Percentiles rank a stretch among this genome's conserved stretches.
phyloP scores from a whole-genome alignment of 2,888 invertebrate species.

The Melanostoma mellinum region DNA sequence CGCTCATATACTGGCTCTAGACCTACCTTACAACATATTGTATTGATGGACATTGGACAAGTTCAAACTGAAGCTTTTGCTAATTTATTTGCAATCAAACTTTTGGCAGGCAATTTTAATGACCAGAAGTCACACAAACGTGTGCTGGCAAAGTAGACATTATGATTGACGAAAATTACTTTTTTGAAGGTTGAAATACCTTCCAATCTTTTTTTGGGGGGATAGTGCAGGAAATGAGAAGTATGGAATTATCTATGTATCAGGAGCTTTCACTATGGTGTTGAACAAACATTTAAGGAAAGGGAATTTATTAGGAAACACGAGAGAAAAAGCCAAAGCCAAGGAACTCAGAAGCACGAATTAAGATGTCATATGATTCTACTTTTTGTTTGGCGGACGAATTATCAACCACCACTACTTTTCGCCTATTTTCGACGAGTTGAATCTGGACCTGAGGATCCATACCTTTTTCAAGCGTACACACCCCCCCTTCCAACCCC shows the following conservation, averaged over 20 bases:
- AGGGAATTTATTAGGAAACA: too few species aligned
- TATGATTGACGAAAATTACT: constrained; percentile 32
- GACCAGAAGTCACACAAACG: constrained; percentile 50
- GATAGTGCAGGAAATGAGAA: not conserved
- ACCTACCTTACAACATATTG: not conserved
- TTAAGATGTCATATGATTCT: too few species aligned
- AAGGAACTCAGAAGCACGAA: too few species aligned
- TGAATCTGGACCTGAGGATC: too few species aligned
- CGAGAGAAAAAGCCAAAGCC: too few species aligned
- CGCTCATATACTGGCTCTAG: not conserved
- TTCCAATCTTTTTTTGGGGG: not conserved
- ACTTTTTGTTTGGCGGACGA: too few species aligned
- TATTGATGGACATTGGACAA: constrained; percentile 43
- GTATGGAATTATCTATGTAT: not conserved
- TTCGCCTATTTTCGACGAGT: too few species aligned
- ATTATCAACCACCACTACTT: too few species aligned
- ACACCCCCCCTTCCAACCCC: too few species aligned
- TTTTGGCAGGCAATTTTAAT: constrained; percentile 51
- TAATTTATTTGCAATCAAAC: constrained; percentile 66
- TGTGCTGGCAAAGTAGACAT: constrained; percentile 8
- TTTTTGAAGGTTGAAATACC: constrained; percentile 20
- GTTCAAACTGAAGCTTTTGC: constrained; percentile 28
- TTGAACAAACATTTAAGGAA: too few species aligned
- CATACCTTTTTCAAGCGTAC: too few species aligned
- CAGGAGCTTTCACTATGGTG: too few species aligned